Base-by-base conservation (phyloP, 2,113 vertebrate genomes). In the Gracilinanus agilis region DNA sequence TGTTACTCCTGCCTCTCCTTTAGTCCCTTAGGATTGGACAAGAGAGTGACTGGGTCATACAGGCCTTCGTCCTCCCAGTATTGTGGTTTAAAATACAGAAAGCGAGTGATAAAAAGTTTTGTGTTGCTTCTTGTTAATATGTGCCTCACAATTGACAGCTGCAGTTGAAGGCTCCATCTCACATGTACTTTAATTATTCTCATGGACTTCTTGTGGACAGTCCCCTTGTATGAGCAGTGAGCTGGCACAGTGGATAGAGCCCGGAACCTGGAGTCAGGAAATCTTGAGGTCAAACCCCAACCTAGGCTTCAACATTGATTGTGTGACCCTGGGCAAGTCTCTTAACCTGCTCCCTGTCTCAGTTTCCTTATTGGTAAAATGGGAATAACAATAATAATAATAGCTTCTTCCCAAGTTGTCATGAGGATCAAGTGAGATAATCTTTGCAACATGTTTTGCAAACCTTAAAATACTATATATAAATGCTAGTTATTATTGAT, bases 21-120 rank as follows among this genome's bases (percentile, higher is more conserved):
- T 3, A 83, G n/a, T 83, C 19, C 67, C 91, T 61, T 92, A 75
- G 92, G 44, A 53, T 53, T 24, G 21, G 23, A 44, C 92, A 75
- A 91, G 53, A 23, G n/a, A 40, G 34, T 40, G 67, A 40, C 19
- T 2, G 19, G 61, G 2, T 34, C n/a, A n/a, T 75, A n/a, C 67
- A 75, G 34, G 10, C 58, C 10, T 67, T 34, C 58, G 10, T 58
- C 9, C 56, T 13, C 61, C 61, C 44, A 54, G 53, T 58, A 40
- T 49, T 54, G 53, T 92, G 40, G 92, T 92, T 67, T 92, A 44
- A 89, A 90, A 13, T 58, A 10, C 83, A 9, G 29, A 92, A 53
- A 27, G 91, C 88, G 90, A 27, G n/a, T 92, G 54, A 94, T 90
- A 88, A 95, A 92, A 44, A 19, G 92, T 54, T 94, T 91, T 83